phyloP scores from a whole-genome alignment of 2,888 invertebrate genomes.

The Alcis repandata region DNA sequence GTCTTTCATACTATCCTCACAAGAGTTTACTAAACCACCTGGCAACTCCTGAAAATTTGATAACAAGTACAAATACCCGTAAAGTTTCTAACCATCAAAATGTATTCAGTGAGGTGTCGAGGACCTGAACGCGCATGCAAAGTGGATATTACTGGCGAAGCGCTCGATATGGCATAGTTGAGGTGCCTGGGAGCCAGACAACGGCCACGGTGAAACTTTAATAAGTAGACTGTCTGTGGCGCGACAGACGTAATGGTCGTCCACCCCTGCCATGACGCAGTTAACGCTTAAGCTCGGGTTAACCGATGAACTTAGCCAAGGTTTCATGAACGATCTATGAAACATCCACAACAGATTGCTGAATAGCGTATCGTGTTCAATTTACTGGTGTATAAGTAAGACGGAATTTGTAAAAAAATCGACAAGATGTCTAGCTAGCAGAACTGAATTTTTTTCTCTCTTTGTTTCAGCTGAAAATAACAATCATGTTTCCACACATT shows the following conservation, averaged over 20 bases:
- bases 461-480: no score
- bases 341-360: background rate
- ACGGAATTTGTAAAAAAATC: no score
- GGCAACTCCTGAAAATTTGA: constrained; percentile 19
- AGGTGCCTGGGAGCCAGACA: constrained; percentile 57
- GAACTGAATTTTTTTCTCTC: no score
- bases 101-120: constrained; percentile 51
- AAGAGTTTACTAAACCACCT: background rate
- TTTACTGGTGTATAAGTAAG: background rate
- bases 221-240: constrained; percentile 58
- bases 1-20: background rate
- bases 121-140: constrained; percentile 57
- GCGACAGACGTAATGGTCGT: constrained; percentile 33
- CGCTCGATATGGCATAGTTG: constrained; percentile 60
- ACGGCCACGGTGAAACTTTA: constrained; percentile 68
- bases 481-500: no score
- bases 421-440: no score
- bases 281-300: constrained; percentile 24
- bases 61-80: constrained; percentile 23
- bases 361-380: background rate
- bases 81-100: constrained; percentile 45
- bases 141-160: constrained; percentile 60
- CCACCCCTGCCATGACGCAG: constrained; percentile 27
- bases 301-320: constrained; percentile 18
- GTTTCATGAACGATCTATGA: background rate